Evolutionary conservation across 1,140 invertebrate species (phyloP).

Genomic region (Camponotus pennsylvanicus): DNA sequence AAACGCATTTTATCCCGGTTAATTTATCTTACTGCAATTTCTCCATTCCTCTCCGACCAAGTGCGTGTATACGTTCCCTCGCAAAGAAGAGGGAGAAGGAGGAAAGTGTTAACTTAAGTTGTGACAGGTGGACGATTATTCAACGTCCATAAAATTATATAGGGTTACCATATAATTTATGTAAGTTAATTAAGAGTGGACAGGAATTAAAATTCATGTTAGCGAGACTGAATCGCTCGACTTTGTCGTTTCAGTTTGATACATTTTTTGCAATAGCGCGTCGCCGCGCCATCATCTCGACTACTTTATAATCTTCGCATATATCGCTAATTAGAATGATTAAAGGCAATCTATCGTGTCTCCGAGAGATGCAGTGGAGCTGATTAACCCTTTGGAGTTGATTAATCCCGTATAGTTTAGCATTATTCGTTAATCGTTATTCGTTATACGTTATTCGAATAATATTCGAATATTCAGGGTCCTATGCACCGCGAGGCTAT

Average conservation of each 20-base stretch:
- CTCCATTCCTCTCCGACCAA: slow-evolving; percentile 47
- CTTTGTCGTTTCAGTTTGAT: slow-evolving; percentile 67
- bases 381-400: slow-evolving; percentile 22
- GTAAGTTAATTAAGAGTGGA: slow-evolving; percentile 72
- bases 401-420: too few relatives aligned
- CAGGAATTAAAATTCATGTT: slow-evolving; percentile 74
- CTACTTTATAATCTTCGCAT: slow-evolving; percentile 58
- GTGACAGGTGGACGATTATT: slow-evolving; percentile 75
- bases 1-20: slow-evolving; percentile 39
- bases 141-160: slow-evolving; percentile 72
- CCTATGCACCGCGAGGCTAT: slow-evolving; percentile 40
- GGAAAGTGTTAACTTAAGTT: slow-evolving; percentile 67
- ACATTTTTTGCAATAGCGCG: slow-evolving; percentile 53
- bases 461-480: not conserved
- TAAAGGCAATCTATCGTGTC: slow-evolving; percentile 58
- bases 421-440: too few relatives aligned
- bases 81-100: not conserved
- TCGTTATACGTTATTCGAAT: too few relatives aligned
- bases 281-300: slow-evolving; percentile 25
- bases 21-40: slow-evolving; percentile 73
- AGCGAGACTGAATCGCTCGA: slow-evolving; percentile 49
- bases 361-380: slow-evolving; percentile 37
- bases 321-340: slow-evolving; percentile 60
- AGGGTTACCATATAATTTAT: slow-evolving; percentile 60
- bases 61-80: slow-evolving; percentile 24